phyloP scores from a whole-genome alignment of 2,797 vertebrate genomes.

The Rhinichthys osculus region DNA sequence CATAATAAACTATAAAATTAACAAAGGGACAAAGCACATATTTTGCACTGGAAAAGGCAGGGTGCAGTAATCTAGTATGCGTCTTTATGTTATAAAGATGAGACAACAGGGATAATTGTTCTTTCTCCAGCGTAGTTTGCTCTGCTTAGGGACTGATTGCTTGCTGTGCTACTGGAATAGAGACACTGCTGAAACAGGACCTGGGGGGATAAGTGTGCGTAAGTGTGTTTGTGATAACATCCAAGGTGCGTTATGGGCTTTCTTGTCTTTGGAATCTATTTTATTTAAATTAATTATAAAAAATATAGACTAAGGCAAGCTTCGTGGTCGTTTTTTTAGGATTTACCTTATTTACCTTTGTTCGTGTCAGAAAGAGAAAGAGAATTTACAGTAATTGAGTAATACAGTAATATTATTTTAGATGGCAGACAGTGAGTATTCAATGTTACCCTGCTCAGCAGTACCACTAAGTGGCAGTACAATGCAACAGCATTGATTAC shows the following conservation, averaged over 20 bases:
- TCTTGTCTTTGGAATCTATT: not conserved
- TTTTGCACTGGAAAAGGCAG: not conserved
- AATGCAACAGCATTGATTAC: not conserved
- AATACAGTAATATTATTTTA: not conserved
- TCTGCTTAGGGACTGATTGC: conserved; percentile 7
- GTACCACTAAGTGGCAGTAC: conserved; percentile 34
- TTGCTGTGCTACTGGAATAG: conserved; percentile 27
- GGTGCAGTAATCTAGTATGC: not conserved
- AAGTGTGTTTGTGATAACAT: not conserved
- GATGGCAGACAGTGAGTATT: not conserved
- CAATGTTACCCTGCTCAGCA: not conserved
- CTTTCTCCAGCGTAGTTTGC: conserved; percentile 31
- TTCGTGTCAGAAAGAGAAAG: not conserved
- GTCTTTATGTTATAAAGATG: conserved; percentile 1
- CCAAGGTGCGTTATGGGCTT: not conserved
- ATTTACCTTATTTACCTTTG: not conserved
- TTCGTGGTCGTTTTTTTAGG: fast-evolving
- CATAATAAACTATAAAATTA: not conserved
- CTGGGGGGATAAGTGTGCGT: conserved; percentile 8
- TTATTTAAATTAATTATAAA: not conserved
- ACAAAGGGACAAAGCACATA: not conserved
- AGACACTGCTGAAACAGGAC: conserved; percentile 30
- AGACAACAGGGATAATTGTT: conserved; percentile 36
- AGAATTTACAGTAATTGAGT: not conserved
- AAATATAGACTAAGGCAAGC: not conserved